These are phyloP conservation scores for Proterorhinus semilunaris DNA, from an alignment of 2,113 vertebrate species.

Conservation along the genomic window DNA sequence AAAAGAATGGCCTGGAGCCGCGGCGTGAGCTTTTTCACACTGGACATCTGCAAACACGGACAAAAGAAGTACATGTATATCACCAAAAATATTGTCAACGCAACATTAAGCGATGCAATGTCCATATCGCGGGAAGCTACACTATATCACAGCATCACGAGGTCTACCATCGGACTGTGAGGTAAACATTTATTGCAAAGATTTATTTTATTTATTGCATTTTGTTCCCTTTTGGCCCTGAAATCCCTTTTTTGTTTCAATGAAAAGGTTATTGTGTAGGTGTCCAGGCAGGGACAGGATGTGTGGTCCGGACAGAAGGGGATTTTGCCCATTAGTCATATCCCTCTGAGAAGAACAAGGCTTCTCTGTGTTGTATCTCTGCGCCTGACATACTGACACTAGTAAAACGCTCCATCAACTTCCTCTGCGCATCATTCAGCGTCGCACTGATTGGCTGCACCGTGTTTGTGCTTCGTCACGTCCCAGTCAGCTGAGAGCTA, in stretches of 20 bases:
- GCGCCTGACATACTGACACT: constrained; percentile 15
- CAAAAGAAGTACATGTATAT: neutral
- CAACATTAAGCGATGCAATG: too few relatives aligned
- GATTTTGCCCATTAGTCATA: constrained; percentile 31
- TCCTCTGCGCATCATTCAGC: constrained; percentile 16
- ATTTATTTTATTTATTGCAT: too few relatives aligned
- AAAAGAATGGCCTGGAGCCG: constrained; percentile 86
- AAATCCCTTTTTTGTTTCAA: neutral
- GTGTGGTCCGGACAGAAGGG: constrained; percentile 18
- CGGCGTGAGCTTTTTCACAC: constrained; percentile 79
- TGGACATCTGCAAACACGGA: constrained; percentile 78
- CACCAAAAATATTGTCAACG: neutral
- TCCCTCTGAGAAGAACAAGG: constrained; percentile 44
- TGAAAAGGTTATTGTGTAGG: neutral
- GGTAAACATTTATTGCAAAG: neutral
- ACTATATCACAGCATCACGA: too few relatives aligned
- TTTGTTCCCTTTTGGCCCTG: too few relatives aligned
- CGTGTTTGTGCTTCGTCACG: constrained; percentile 18
- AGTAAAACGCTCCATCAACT: neutral
- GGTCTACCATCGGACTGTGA: too few relatives aligned
- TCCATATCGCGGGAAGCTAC: too few relatives aligned
- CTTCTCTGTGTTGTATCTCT: constrained; percentile 28
- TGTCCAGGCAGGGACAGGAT: constrained; percentile 2
- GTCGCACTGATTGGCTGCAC: neutral
- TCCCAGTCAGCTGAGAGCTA: constrained; percentile 17